Evolutionary conservation across 2,113 vertebrate genomes (phyloP).

Genomic region (Dolichotis patagonum): DNA sequence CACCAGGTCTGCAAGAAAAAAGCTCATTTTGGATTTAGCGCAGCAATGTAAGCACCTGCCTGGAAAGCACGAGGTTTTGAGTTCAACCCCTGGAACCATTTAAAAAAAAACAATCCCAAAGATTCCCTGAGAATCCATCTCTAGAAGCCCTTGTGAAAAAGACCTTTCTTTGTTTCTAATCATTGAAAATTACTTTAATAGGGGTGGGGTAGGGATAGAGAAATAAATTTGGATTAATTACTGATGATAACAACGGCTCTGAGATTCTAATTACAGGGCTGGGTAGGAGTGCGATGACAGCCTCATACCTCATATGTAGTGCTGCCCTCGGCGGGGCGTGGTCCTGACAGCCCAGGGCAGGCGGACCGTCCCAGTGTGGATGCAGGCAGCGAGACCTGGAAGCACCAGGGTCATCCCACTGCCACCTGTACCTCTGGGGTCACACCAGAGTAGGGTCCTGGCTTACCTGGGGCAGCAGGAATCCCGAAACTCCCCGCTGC

Average conservation of each 20-base stretch:
- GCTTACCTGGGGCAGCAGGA: background rate
- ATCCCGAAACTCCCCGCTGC: background rate
- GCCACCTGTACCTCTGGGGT: background rate
- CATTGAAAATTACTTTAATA: constrained; percentile 34
- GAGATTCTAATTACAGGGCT: background rate
- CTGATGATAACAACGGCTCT: background rate
- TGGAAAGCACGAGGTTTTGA: too few relatives aligned
- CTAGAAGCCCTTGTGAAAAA: constrained; percentile 54
- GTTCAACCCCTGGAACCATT: background rate
- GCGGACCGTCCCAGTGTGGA: background rate
- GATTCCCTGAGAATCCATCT: background rate
- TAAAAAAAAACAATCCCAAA: background rate
- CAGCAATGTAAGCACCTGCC: too few relatives aligned
- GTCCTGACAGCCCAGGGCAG: background rate
- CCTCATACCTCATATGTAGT: background rate
- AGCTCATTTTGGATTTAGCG: background rate
- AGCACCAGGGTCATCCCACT: background rate
- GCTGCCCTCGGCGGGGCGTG: too few relatives aligned
- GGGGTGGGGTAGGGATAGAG: background rate
- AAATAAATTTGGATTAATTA: constrained; percentile 19
- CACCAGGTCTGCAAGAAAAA: constrained; percentile 30
- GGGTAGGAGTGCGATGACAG: background rate
- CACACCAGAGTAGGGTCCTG: too few relatives aligned
- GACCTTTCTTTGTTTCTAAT: constrained; percentile 42
- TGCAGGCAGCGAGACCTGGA: background rate